phyloP scores from a whole-genome alignment of 2,888 invertebrate species.

The Limnephilus rhombicus region DNA sequence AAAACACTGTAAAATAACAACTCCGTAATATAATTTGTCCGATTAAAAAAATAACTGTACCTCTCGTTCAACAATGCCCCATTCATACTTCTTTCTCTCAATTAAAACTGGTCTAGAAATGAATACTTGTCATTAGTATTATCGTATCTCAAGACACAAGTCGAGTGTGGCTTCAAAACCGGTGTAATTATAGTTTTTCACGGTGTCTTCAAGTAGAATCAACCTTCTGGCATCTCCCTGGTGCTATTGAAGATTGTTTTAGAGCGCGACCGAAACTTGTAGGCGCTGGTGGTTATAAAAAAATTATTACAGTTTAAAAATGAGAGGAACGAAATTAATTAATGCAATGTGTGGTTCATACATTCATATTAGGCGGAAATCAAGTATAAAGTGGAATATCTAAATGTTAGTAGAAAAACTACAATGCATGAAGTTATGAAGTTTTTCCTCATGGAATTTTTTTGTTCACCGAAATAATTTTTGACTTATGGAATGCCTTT shows the following conservation, averaged over 20 bases:
- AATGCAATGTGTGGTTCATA: too few species aligned
- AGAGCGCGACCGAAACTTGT: neutral
- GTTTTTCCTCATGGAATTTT: too few species aligned
- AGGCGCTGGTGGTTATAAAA: neutral
- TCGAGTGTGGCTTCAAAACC: neutral
- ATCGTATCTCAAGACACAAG: neutral
- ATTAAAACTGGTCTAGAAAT: neutral
- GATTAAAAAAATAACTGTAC: neutral
- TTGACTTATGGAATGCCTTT: too few species aligned
- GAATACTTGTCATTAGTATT: neutral
- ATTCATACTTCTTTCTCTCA: conserved; percentile 9
- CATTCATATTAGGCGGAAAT: too few species aligned
- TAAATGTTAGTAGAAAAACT: too few species aligned
- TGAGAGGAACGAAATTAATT: too few species aligned
- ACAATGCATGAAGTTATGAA: too few species aligned
- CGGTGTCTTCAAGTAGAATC: neutral
- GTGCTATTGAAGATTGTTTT: neutral
- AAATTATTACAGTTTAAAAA: neutral
- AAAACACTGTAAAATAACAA: neutral
- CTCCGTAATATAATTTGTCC: neutral
- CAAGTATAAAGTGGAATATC: too few species aligned
- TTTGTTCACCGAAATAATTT: too few species aligned
- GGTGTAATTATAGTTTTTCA: neutral
- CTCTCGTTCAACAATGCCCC: neutral
- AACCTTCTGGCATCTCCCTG: neutral